Evolutionary conservation across 2,888 invertebrate genomes (phyloP).

Genomic region (Ennomos fuscantarius): DNA sequence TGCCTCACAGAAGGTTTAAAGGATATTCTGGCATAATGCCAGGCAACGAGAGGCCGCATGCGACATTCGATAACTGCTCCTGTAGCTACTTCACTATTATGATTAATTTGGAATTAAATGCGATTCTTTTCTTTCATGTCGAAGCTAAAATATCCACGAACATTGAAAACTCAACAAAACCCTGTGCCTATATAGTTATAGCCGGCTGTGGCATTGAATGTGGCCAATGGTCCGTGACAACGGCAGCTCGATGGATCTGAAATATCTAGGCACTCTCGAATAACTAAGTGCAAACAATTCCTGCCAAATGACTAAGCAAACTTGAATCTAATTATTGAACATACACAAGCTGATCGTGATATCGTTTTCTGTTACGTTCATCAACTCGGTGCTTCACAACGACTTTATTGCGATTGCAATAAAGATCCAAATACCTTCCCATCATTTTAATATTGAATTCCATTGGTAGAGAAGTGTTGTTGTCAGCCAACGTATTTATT

Average conservation of each 20-base stretch:
- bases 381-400: neutral
- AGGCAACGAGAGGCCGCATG: constrained; percentile 28
- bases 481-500: constrained; percentile 9
- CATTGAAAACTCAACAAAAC: constrained; percentile 11
- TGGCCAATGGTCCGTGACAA: constrained; percentile 64
- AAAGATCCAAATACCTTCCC: neutral
- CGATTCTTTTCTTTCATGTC: no score
- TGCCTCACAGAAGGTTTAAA: constrained; percentile 29
- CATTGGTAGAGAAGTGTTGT: constrained; percentile 3
- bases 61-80: constrained; percentile 31
- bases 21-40: constrained; percentile 34
- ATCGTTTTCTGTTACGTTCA: constrained; percentile 2
- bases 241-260: constrained; percentile 36
- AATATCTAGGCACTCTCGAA: constrained; percentile 35
- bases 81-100: constrained; percentile 11
- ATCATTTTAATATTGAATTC: constrained; percentile 5
- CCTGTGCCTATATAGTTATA: constrained; percentile 13
- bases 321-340: constrained; percentile 13
- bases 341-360: constrained; percentile 13
- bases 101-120: neutral
- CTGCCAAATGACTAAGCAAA: constrained; percentile 12
- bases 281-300: constrained; percentile 20
- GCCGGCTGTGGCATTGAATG: constrained; percentile 61
- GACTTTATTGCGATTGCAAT: neutral
- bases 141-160: constrained; percentile 8